A percentile compares a stretch with the other conserved stretches of the same genome.
Conservation (phyloP, 1,140 invertebrate species). For the Apocrypta bakeri region DNA sequence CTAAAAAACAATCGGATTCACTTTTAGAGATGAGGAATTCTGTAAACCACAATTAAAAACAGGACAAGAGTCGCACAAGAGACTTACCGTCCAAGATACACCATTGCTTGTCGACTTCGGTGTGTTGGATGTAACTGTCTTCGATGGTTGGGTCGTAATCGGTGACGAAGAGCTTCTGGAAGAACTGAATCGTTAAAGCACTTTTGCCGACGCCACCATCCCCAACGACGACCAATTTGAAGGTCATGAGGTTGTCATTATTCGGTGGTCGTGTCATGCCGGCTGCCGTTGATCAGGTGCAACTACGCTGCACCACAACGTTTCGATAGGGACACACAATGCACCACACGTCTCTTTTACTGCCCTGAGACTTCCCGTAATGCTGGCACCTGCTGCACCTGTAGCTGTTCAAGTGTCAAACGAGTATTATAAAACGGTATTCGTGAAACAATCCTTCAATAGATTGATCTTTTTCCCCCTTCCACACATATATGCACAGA, state of each 20-base stretch:
- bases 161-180: slow-evolving; percentile 90
- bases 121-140: slow-evolving; percentile 93
- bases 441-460: too few species aligned
- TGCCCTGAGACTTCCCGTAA: neutral
- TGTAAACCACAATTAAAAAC: too few species aligned
- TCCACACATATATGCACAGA: neutral
- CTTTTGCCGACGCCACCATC: slow-evolving; percentile 94
- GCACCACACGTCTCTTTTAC: neutral
- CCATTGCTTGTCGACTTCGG: slow-evolving; percentile 93
- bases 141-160: slow-evolving; percentile 95
- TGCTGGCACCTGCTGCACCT: neutral
- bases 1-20: slow-evolving; percentile 71
- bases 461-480: too few species aligned
- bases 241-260: slow-evolving; percentile 88
- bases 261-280: slow-evolving; percentile 82
- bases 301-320: slow-evolving; percentile 8
- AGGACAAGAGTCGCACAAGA: too few species aligned
- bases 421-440: too few species aligned
- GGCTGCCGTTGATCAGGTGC: slow-evolving; percentile 59
- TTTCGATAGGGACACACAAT: too few species aligned
- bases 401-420: neutral
- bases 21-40: neutral
- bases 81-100: slow-evolving; percentile 91
- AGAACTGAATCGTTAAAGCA: slow-evolving; percentile 93
- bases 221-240: slow-evolving; percentile 92